A percentile compares a stretch with the other conserved stretches of the same genome.
phyloP scores from a whole-genome alignment of 1,140 invertebrate genomes.

The Triops cancriformis region DNA sequence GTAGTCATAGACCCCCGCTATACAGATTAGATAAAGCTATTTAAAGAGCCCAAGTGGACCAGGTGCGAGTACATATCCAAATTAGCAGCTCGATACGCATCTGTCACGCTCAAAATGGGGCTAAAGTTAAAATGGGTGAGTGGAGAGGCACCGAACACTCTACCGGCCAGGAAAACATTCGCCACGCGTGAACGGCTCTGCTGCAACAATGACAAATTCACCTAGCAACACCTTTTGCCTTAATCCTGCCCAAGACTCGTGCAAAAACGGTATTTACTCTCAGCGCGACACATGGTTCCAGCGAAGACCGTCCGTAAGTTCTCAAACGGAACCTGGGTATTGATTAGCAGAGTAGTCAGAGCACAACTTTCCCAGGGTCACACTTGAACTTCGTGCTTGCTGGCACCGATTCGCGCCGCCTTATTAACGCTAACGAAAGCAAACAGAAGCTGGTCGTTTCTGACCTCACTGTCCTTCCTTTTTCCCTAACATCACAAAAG shows the following conservation, averaged over 20 bases:
- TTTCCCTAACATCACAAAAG: background rate
- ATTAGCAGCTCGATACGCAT: background rate
- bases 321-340: background rate
- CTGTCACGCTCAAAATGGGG: background rate
- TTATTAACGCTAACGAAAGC: background rate
- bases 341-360: conserved; percentile 5
- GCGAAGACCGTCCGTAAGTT: no score
- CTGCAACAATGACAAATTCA: no score
- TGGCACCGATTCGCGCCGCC: background rate
- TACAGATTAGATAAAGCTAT: background rate
- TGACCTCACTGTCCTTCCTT: background rate
- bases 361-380: conserved; percentile 2
- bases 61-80: background rate
- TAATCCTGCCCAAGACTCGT: no score
- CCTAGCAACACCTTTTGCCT: no score
- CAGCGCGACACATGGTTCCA: no score
- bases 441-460: background rate
- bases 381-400: background rate
- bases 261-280: background rate
- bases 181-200: no score
- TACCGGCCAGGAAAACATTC: no score
- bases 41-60: background rate
- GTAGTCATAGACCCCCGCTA: background rate
- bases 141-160: no score
- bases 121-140: no score